phyloP scores from a whole-genome alignment of 2,888 invertebrate species.

The Meghimatium bilineatum region DNA sequence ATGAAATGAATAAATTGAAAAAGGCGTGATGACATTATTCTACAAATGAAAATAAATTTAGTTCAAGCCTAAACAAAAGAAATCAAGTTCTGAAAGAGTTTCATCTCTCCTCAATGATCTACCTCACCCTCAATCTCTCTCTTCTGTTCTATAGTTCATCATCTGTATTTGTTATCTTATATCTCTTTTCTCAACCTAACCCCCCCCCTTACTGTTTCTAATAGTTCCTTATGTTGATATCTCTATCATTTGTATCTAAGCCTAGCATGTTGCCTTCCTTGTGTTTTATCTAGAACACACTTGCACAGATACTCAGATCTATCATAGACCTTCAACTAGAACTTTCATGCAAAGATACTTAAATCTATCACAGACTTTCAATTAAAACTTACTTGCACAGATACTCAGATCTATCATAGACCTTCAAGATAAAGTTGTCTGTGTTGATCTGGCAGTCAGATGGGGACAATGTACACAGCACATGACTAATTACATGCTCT shows the following conservation, averaged over 20 bases:
- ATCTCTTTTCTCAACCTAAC: background rate
- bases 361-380: too few relatives aligned
- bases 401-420: slow-evolving; percentile 93
- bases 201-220: background rate
- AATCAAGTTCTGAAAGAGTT: too few relatives aligned
- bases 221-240: background rate
- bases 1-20: too few relatives aligned
- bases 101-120: too few relatives aligned
- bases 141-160: background rate
- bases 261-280: background rate
- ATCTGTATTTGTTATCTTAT: background rate
- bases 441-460: slow-evolving; percentile 56
- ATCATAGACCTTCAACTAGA: too few relatives aligned
- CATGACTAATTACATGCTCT: slow-evolving; percentile 77
- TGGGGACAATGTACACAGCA: slow-evolving; percentile 68
- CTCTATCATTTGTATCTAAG: background rate
- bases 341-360: too few relatives aligned
- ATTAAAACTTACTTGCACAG: slow-evolving; percentile 82
- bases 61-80: too few relatives aligned
- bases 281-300: background rate
- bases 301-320: too few relatives aligned
- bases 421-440: slow-evolving; percentile 84
- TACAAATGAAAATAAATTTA: too few relatives aligned
- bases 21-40: too few relatives aligned
- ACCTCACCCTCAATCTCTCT: background rate